Evolutionary conservation across 2,113 vertebrate genomes (phyloP).

Genomic region (Tyrannus savana): DNA sequence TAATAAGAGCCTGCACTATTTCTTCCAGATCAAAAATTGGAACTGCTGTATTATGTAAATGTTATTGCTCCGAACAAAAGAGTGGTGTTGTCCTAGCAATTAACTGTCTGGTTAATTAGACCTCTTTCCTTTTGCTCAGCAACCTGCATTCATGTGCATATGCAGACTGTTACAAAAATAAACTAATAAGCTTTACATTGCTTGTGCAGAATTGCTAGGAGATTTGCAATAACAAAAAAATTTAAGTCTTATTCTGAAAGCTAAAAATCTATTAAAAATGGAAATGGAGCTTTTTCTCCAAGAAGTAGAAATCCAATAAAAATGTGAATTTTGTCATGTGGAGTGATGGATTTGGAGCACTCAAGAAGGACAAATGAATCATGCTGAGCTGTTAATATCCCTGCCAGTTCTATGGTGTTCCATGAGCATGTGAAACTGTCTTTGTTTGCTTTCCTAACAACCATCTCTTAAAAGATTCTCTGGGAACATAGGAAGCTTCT

Average conservation of each 20-base stretch:
- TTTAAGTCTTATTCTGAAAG: neutral
- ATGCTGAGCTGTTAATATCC: conserved; percentile 63
- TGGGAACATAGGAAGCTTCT: conserved; percentile 47
- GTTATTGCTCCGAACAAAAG: conserved; percentile 45
- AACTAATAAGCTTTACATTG: neutral
- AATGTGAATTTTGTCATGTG: conserved; percentile 43
- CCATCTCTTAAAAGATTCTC: conserved; percentile 54
- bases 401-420: conserved; percentile 40
- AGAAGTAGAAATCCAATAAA: conserved; percentile 31
- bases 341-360: conserved; percentile 61
- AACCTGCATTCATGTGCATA: conserved; percentile 37
- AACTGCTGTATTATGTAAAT: conserved; percentile 48
- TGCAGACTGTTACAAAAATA: conserved; percentile 14
- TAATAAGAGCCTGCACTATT: neutral
- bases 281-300: conserved; percentile 32
- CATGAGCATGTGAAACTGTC: conserved; percentile 38
- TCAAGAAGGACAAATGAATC: conserved; percentile 62
- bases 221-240: neutral
- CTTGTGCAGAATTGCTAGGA: neutral
- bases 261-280: conserved; percentile 48
- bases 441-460: conserved; percentile 72
- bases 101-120: conserved; percentile 62
- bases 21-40: conserved; percentile 24
- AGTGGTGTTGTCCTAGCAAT: conserved; percentile 45
- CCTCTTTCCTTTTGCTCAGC: conserved; percentile 47